Conservation (phyloP, 2,888 invertebrate genomes). For the Eristalis pertinax region DNA sequence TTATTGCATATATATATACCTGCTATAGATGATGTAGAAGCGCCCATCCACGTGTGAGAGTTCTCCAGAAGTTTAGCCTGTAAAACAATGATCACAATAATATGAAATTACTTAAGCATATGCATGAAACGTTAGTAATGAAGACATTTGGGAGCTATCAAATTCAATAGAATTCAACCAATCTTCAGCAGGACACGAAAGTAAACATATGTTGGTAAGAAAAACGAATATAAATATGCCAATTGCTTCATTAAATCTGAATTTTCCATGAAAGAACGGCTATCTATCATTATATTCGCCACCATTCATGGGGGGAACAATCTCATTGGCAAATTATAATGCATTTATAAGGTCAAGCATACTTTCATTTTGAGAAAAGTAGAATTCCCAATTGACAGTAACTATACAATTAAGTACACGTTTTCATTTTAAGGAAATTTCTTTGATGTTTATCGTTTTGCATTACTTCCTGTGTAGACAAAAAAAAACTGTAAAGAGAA, state of each 20-base stretch:
- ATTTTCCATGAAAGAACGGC: background rate
- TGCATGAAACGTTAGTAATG: constrained; percentile 25
- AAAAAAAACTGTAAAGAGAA: constrained; percentile 13
- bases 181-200: background rate
- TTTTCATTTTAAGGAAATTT: constrained; percentile 50
- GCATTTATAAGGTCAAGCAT: constrained; percentile 68
- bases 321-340: constrained; percentile 49
- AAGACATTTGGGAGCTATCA: background rate
- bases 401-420: constrained; percentile 67
- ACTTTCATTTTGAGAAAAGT: constrained; percentile 39
- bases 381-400: constrained; percentile 60
- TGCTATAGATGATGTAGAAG: constrained; percentile 93
- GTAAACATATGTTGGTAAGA: background rate
- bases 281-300: constrained; percentile 3
- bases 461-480: constrained; percentile 56
- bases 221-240: constrained; percentile 9
- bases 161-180: background rate
- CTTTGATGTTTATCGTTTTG: constrained; percentile 61
- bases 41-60: constrained; percentile 95
- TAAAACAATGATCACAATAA: constrained; percentile 79
- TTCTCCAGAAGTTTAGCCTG: constrained; percentile 96
- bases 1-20: constrained; percentile 83
- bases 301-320: background rate
- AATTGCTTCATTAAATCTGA: constrained; percentile 49
- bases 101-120: constrained; percentile 27